phyloP scores from a whole-genome alignment of 2,113 vertebrate species.

The Carlito syrichta region DNA sequence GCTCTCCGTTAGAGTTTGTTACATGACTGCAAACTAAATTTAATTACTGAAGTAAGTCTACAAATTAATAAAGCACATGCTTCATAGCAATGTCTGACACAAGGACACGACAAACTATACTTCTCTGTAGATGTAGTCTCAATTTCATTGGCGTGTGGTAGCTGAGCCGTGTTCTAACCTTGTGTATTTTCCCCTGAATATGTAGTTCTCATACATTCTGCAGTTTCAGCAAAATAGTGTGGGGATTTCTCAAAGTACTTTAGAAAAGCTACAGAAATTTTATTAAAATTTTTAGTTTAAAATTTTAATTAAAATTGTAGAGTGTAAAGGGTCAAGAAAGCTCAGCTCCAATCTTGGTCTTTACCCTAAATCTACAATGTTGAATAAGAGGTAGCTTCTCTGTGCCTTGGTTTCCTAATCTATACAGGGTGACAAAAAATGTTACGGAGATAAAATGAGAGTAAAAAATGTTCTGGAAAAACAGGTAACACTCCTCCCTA shows the following conservation, averaged over 20 bases:
- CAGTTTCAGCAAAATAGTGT: background rate
- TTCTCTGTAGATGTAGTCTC: background rate
- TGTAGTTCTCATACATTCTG: background rate
- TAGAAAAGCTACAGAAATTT: background rate
- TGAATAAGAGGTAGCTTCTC: background rate
- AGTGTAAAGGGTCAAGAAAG: background rate
- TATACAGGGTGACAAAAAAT: background rate
- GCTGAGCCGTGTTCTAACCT: background rate
- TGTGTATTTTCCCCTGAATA: background rate
- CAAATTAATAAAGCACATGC: background rate
- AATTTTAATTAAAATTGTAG: background rate
- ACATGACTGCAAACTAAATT: background rate
- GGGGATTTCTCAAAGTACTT: background rate
- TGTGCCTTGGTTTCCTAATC: background rate
- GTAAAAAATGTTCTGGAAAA: background rate
- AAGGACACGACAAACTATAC: background rate
- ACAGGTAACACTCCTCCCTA: background rate
- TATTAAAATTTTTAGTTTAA: background rate
- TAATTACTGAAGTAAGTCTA: background rate
- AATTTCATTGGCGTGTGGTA: background rate
- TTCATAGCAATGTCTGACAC: background rate
- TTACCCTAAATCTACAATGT: background rate
- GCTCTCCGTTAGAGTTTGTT: background rate
- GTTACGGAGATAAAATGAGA: background rate
- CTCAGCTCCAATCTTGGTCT: background rate